Percentiles rank a stretch among this genome's conserved stretches.
Conservation (phyloP, 2,797 vertebrate species). For the Octomys mimax region DNA sequence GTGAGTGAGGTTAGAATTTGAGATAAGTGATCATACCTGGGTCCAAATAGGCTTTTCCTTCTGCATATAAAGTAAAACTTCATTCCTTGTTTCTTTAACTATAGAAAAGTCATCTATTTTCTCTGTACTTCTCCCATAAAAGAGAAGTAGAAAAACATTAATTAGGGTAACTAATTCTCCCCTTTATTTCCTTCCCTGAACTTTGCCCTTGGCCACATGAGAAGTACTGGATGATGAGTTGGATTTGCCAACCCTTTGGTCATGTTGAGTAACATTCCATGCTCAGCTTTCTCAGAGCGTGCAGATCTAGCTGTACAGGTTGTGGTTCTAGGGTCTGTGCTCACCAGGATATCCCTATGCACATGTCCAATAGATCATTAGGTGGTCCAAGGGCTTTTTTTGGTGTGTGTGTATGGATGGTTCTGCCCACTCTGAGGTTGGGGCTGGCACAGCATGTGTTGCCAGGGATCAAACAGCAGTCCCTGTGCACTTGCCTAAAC, state of each 20-base stretch:
- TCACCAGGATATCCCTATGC: too few relatives aligned
- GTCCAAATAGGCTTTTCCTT: neutral
- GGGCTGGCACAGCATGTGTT: too few relatives aligned
- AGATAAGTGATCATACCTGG: neutral
- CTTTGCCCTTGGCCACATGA: neutral
- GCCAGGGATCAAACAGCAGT: too few relatives aligned
- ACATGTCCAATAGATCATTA: neutral
- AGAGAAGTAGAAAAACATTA: neutral
- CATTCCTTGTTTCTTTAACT: neutral
- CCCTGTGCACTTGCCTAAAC: too few relatives aligned
- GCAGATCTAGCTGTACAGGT: too few relatives aligned
- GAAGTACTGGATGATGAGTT: neutral
- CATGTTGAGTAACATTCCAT: neutral
- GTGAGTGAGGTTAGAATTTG: neutral
- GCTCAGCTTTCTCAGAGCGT: accelerated
- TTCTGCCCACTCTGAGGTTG: too few relatives aligned
- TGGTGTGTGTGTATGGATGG: too few relatives aligned
- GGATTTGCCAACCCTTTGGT: neutral
- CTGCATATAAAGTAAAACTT: neutral
- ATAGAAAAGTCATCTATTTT: neutral
- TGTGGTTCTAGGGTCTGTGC: neutral
- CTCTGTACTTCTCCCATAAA: neutral
- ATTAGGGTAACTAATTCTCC: neutral
- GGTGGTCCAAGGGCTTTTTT: neutral
- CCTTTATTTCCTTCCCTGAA: too few relatives aligned